Percentiles rank a stretch among this genome's conserved stretches.
Conservation (phyloP, 1,140 invertebrate genomes). For the Papilio machaon region DNA sequence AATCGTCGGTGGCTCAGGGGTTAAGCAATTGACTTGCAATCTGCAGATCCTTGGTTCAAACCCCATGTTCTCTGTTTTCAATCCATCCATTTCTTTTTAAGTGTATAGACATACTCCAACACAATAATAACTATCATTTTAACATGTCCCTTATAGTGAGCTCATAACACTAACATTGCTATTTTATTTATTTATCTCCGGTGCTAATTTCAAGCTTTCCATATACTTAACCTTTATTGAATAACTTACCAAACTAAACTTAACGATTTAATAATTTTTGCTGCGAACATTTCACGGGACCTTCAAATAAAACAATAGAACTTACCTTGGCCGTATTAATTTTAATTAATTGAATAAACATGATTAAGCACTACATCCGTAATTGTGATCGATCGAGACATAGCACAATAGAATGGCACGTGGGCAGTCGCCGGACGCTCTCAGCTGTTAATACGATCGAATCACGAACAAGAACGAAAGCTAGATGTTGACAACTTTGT, state of each 20-base stretch:
- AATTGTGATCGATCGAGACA: conserved; percentile 64
- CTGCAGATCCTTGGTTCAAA: no score
- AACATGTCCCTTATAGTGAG: no score
- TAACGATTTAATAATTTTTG: neutral
- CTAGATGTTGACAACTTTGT: conserved; percentile 40
- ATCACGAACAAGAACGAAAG: conserved; percentile 54
- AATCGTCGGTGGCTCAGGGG: neutral
- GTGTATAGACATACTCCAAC: no score
- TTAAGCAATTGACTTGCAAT: no score
- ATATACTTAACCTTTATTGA: no score
- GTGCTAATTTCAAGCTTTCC: no score
- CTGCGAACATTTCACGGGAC: neutral
- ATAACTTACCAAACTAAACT: neutral
- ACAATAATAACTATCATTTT: no score
- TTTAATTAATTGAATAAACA: conserved; percentile 70
- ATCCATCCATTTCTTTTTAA: no score
- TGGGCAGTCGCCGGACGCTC: conserved; percentile 46
- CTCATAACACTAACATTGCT: no score
- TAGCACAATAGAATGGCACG: conserved; percentile 54
- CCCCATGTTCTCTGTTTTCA: no score
- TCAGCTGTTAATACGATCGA: conserved; percentile 49
- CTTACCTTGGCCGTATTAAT: conserved; percentile 62
- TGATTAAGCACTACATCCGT: conserved; percentile 66
- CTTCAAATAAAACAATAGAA: conserved; percentile 46
- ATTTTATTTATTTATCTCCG: no score